Percentiles rank a stretch among this genome's conserved stretches.
These are phyloP conservation scores for Moxostoma hubbsi DNA, from an alignment of 2,797 vertebrate species.

Conservation along the genomic window DNA sequence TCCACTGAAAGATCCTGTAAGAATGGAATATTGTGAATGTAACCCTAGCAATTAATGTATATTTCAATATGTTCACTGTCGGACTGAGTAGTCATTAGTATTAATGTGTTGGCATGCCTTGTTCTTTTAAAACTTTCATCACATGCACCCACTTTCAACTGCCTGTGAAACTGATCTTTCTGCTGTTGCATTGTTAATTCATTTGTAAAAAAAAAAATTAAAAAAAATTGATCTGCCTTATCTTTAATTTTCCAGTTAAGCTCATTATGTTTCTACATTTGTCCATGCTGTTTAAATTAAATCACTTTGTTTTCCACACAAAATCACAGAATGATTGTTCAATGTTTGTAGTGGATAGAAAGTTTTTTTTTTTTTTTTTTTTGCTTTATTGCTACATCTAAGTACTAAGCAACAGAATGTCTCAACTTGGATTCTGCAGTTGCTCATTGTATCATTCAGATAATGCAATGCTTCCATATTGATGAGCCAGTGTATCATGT, in stretches of 20 bases:
- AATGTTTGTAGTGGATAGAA: not conserved
- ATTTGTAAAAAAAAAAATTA: too few relatives aligned
- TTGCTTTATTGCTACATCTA: not conserved
- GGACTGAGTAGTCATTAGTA: constrained; percentile 65
- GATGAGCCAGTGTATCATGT: too few relatives aligned
- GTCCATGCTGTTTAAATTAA: not conserved
- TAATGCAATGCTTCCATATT: not conserved
- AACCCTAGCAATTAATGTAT: constrained; percentile 64
- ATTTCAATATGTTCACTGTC: constrained; percentile 55
- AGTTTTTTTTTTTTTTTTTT: not conserved
- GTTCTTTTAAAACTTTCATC: constrained; percentile 66
- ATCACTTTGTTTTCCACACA: not conserved
- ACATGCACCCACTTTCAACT: not conserved
- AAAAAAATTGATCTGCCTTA: too few relatives aligned
- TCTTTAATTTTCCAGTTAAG: too few relatives aligned
- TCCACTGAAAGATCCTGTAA: not conserved
- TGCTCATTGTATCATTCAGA: not conserved
- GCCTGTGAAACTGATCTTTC: not conserved
- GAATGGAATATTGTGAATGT: constrained; percentile 47
- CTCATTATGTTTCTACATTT: too few relatives aligned
- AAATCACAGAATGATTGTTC: too few relatives aligned
- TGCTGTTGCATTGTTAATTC: too few relatives aligned
- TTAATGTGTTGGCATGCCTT: constrained; percentile 48
- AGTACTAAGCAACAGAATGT: not conserved
- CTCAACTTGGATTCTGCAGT: not conserved